A percentile compares a stretch with the other conserved stretches of the same genome.
phyloP scores from a whole-genome alignment of 37 sponge, comb jelly and placozoan species.

The Halisarca cf. caerulea region DNA sequence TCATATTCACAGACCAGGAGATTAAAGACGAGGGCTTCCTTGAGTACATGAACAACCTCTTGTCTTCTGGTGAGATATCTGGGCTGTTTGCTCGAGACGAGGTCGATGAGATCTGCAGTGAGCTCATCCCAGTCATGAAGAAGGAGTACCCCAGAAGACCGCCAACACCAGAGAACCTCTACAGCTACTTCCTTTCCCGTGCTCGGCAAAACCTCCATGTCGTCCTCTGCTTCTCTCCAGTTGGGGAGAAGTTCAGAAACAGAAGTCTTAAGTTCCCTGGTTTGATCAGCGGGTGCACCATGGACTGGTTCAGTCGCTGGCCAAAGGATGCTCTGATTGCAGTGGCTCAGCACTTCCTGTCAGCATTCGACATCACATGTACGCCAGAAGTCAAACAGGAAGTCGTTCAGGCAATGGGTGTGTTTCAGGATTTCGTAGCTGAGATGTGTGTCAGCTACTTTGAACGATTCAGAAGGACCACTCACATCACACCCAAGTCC shows the following conservation, averaged over 20 bases:
- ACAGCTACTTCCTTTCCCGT: slow-evolving; percentile 93
- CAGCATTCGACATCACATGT: slow-evolving; percentile 81
- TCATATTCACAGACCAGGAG: slow-evolving; percentile 99
- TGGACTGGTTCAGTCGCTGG: slow-evolving; percentile 99
- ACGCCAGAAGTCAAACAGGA: slow-evolving; percentile 81
- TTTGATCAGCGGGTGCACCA: slow-evolving; percentile 97
- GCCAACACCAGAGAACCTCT: slow-evolving; percentile 98
- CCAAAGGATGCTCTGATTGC: slow-evolving; percentile 99
- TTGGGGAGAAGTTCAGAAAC: slow-evolving; percentile 98
- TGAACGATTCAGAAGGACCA: slow-evolving; percentile 83
- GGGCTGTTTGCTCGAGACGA: slow-evolving; percentile 97
- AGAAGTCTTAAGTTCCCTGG: slow-evolving; percentile 98
- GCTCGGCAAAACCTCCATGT: slow-evolving; percentile 96
- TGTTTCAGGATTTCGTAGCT: slow-evolving; percentile 97
- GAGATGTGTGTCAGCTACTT: slow-evolving; percentile 96
- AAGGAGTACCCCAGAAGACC: slow-evolving; percentile 94
- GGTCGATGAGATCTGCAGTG: slow-evolving; percentile 91
- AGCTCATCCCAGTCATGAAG: slow-evolving; percentile 97
- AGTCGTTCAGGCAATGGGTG: slow-evolving; percentile 94
- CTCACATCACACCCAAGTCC: slow-evolving; percentile 98
- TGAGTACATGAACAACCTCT: slow-evolving; percentile 99
- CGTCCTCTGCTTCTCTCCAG: slow-evolving; percentile 99
- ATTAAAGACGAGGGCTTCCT: slow-evolving; percentile 99
- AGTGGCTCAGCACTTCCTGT: slow-evolving; percentile 97
- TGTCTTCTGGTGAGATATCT: slow-evolving; percentile 98